phyloP scores from a whole-genome alignment of 1,140 invertebrate genomes.

The Zaprionus nigranus region DNA sequence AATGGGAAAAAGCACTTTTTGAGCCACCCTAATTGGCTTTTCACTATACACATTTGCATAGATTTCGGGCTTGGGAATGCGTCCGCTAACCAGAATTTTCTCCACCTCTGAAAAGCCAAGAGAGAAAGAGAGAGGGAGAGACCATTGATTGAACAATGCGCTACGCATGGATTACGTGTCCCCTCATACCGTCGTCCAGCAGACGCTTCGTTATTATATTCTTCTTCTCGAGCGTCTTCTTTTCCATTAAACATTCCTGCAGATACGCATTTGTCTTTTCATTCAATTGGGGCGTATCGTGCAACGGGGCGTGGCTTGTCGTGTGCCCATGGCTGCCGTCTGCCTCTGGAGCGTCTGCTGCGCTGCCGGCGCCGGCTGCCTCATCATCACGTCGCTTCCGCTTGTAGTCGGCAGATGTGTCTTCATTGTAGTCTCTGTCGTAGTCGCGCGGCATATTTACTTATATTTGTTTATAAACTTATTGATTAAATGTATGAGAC shows the following conservation, averaged over 20 bases:
- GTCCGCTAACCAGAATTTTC: constrained; percentile 87
- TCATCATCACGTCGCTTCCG: constrained; percentile 78
- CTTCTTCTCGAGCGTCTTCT: constrained; percentile 78
- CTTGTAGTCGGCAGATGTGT: constrained; percentile 79
- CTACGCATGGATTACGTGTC: constrained; percentile 14
- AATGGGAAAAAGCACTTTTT: constrained; percentile 93
- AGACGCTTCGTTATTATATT: constrained; percentile 77
- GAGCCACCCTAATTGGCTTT: constrained; percentile 92
- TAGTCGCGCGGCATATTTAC: constrained; percentile 78
- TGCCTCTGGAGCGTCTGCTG: constrained; percentile 60
- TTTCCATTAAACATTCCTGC: constrained; percentile 76
- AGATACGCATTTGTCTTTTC: constrained; percentile 80
- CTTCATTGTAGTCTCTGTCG: constrained; percentile 80
- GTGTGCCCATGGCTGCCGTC: constrained; percentile 66
- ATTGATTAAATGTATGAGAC: not conserved
- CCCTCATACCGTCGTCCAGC: constrained; percentile 63
- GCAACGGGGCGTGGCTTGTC: constrained; percentile 60
- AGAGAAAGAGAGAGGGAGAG: not conserved
- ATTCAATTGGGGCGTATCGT: constrained; percentile 76
- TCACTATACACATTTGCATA: constrained; percentile 95
- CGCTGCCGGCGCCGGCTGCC: constrained; percentile 57
- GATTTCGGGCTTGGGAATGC: constrained; percentile 86
- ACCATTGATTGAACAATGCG: constrained; percentile 34
- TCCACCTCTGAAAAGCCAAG: constrained; percentile 86
- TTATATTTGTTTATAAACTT: not conserved